Base-by-base conservation (phyloP, 2,797 vertebrate genomes). In the Karalla daura region DNA sequence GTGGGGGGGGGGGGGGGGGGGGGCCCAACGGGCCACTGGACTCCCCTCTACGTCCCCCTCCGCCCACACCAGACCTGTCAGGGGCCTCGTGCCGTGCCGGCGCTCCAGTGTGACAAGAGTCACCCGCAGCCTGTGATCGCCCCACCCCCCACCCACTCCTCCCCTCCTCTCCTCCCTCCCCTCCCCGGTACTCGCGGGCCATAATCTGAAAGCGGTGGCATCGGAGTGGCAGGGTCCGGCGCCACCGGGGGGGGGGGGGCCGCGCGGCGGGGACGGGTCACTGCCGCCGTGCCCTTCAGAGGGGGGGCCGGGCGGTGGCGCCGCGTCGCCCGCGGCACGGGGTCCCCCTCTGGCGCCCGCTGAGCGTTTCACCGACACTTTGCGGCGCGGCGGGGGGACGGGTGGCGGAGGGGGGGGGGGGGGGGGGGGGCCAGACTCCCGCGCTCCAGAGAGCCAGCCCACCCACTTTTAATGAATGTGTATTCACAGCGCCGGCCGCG, bases 241-340 rank as follows among this genome's bases (percentile, higher is more conserved):
- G 9, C 79, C 86, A 87, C 88, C 70, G 74, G 84, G 86, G 90
- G 86, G 77, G 77, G 67, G 74, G 84, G 86, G 90, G 86, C 78
- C 78, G 67, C 76, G 37, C 76, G 65, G 83, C 55, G 80, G 89
- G 88, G 88, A 91, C 86, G 85, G 91, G 91, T 92, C 91, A 92
- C 92, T 89, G 90, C 83, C 63, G 82, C 56, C 17, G 52, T 13
- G 72, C 88, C 90, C 89, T 93, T 92, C 90, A 91, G 86, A 91
- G 81, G 39, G 35, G 64, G 68, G 33, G 71, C 71, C 81, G 80
- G 62, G 14, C 81, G 63, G 83, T 50, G 79, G 63, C 13, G 76
- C 77, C 64, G 76, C 76, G 73, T 70, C 74, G 79, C 72, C 63
- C 74, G 77, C 78, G 63, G 79, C 80, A 75, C 49, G 15, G 63